phyloP scores from a whole-genome alignment of 2,888 invertebrate genomes.

The Drosophila falleni region DNA sequence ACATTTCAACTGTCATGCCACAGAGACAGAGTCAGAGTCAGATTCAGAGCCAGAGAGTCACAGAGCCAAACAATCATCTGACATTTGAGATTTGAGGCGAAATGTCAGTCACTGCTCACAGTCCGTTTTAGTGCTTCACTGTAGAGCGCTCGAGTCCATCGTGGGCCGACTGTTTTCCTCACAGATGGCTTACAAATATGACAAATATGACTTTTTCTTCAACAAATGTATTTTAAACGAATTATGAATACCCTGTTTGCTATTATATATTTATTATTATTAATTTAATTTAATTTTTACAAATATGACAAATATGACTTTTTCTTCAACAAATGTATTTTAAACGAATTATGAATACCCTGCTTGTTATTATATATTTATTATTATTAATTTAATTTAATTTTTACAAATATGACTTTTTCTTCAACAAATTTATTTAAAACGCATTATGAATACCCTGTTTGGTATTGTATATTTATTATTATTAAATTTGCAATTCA shows the following conservation, averaged over 20 bases:
- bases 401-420: too few species aligned
- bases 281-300: too few species aligned
- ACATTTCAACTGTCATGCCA: slow-evolving; percentile 79
- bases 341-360: slow-evolving; percentile 3
- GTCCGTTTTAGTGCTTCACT: slow-evolving; percentile 55
- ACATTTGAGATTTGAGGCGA: slow-evolving; percentile 77
- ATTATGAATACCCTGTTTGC: not conserved
- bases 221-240: not conserved
- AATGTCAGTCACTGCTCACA: slow-evolving; percentile 74
- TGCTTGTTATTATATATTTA: not conserved
- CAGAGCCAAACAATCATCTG: slow-evolving; percentile 55
- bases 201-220: slow-evolving; percentile 35
- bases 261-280: not conserved
- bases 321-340: not conserved
- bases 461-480: not conserved
- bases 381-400: too few species aligned
- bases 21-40: slow-evolving; percentile 15
- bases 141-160: slow-evolving; percentile 59
- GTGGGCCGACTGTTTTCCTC: slow-evolving; percentile 43
- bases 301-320: slow-evolving; percentile 55
- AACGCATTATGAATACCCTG: too few species aligned
- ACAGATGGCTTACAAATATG: slow-evolving; percentile 55
- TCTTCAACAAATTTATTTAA: too few species aligned
- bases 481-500: too few species aligned
- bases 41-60: slow-evolving; percentile 22